Evolutionary conservation across 2,888 invertebrate genomes (phyloP), one percentile per base, ranked within the genome.

Genomic region (Halictus quadricinctus): DNA sequence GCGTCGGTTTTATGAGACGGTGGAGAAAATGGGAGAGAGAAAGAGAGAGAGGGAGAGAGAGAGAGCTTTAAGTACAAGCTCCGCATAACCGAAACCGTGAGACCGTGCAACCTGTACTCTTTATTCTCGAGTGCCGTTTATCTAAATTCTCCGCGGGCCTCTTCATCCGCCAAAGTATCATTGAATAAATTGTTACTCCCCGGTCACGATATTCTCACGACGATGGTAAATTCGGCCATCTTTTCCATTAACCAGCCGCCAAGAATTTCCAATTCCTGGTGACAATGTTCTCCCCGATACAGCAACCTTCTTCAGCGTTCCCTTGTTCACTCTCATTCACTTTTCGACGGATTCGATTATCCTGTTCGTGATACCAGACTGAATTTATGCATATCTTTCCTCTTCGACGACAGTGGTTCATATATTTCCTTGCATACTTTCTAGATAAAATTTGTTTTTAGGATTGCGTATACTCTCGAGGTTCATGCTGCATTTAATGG

Each of bases 31-130:
- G 18, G 1, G 13, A 58, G 58, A 21, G 7, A 21, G n/a, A 25
- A 2, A 6, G n/a, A 0, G 10, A 29, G 18, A 64, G 46, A 66
- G 80, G 58, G 81, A 6, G n/a, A 0, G 10, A 29, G 18, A 64
- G 46, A 66, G 80, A 66, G 81, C 76, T 73, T 76, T 58, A 60
- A 60, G 60, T 60, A 66, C 72, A 84, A 76, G 79, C 80, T 87
- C 48, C 29, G 73, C 70, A 60, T 76, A 80, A 77, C 77, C 74
- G 70, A 76, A 83, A 84, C 83, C 83, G 84, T 82, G 83, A 36
- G 84, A 84, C 78, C 82, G 60, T 25, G 76, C 36, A 29, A 66
- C 58, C 76, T 50, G 72, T 54, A 50, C 48, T 73, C 76, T 81
- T 81, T 70, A 77, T 73, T 82, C 76, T 43, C 77, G 48, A 73